Percentiles rank a stretch among this genome's conserved stretches.
These are phyloP conservation scores for Xestobium rufovillosum DNA, from an alignment of 2,888 invertebrate species.

Conservation along the genomic window DNA sequence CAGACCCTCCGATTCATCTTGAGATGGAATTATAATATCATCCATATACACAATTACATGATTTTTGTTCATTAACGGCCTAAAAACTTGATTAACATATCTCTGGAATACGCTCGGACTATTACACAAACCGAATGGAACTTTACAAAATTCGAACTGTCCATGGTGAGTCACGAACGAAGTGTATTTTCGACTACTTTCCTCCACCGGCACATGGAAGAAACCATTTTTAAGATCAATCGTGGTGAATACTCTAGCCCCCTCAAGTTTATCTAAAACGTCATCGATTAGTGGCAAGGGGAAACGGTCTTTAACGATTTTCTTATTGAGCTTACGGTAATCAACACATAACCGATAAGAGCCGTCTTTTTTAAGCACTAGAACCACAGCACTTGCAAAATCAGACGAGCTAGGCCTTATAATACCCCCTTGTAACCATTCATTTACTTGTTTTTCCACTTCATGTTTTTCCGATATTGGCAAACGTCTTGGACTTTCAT, in stretches of 20 bases:
- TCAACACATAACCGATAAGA: slow-evolving; percentile 15
- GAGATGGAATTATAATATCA: slow-evolving; percentile 26
- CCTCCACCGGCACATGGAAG: slow-evolving; percentile 33
- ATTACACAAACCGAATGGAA: slow-evolving; percentile 39
- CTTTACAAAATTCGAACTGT: slow-evolving; percentile 36
- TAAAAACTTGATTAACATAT: slow-evolving; percentile 30
- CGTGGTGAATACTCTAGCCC: slow-evolving; percentile 27
- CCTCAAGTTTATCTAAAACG: slow-evolving; percentile 31
- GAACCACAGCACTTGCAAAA: slow-evolving; percentile 19
- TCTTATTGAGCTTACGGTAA: slow-evolving; percentile 25
- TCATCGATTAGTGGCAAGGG: too few relatives aligned
- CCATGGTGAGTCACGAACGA: slow-evolving; percentile 36
- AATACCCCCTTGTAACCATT: slow-evolving; percentile 19
- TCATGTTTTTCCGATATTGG: slow-evolving; percentile 16
- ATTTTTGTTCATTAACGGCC: slow-evolving; percentile 21
- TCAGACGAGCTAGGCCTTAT: slow-evolving; percentile 15
- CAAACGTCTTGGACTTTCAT: slow-evolving; percentile 17
- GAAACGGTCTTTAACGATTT: too few relatives aligned
- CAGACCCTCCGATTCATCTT: slow-evolving; percentile 23
- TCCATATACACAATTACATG: slow-evolving; percentile 25
- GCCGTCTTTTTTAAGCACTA: slow-evolving; percentile 18
- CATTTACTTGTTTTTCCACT: slow-evolving; percentile 18
- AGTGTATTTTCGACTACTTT: slow-evolving; percentile 30
- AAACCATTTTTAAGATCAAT: slow-evolving; percentile 34
- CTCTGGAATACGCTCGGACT: slow-evolving; percentile 34